Evolutionary conservation across 2,797 vertebrate genomes (phyloP).

Genomic region (Parambassis ranga): DNA sequence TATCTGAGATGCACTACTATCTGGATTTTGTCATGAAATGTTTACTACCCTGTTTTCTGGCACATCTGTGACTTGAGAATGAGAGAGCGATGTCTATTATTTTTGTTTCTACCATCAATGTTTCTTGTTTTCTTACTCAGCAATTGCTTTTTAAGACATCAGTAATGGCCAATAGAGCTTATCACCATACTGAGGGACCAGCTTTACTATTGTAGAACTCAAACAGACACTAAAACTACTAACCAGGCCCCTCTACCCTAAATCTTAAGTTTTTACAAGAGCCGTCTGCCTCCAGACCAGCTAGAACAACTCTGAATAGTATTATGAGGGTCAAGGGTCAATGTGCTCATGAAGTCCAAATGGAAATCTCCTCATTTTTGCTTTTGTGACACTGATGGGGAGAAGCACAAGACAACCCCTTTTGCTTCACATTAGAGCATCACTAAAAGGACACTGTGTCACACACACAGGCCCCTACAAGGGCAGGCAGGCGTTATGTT

Average conservation of each 20-base stretch:
- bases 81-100: no score
- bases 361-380: neutral
- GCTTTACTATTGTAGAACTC: neutral
- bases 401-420: neutral
- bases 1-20: no score
- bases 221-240: conserved; percentile 1
- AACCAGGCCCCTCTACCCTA: neutral
- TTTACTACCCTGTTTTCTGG: no score
- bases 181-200: no score
- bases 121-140: no score
- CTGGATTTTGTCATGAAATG: no score
- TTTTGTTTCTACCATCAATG: no score
- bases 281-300: conserved; percentile 1
- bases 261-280: conserved; percentile 18
- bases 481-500: conserved; percentile 38
- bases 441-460: neutral
- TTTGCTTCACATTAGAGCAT: neutral
- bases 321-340: conserved; percentile 8
- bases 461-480: conserved; percentile 49
- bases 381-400: neutral
- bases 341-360: neutral
- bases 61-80: no score
- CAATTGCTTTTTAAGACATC: no score
- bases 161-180: no score
- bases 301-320: conserved; percentile 7